Conservation (phyloP, 2,113 vertebrate genomes). For the Ursus arctos region DNA sequence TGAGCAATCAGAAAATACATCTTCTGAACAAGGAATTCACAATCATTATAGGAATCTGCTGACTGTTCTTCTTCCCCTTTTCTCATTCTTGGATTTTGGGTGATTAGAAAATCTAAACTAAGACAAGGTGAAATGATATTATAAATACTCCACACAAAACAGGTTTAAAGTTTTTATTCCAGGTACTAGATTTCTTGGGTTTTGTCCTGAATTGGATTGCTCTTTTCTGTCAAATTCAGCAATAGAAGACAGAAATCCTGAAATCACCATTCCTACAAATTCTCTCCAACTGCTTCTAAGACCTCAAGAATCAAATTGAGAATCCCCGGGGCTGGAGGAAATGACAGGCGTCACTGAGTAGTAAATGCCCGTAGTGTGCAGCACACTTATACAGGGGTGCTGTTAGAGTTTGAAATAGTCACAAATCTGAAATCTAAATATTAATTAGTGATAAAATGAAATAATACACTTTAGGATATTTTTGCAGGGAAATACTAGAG, state of each 20-base stretch:
- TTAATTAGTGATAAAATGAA: not conserved
- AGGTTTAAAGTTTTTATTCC: not conserved
- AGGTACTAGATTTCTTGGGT: not conserved
- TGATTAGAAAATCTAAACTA: not conserved
- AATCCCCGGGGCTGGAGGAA: not conserved
- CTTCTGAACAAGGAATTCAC: not conserved
- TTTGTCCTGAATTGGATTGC: not conserved
- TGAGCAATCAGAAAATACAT: not conserved
- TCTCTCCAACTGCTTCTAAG: not conserved
- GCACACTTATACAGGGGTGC: rapidly evolving
- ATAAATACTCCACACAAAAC: not conserved
- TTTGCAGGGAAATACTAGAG: not conserved
- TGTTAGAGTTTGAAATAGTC: not conserved
- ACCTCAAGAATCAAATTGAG: not conserved
- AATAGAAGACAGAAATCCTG: not conserved
- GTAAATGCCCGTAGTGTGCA: not conserved
- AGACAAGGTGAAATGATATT: not conserved
- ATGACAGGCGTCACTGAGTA: not conserved
- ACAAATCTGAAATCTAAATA: not conserved
- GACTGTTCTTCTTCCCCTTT: not conserved
- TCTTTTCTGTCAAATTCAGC: not conserved
- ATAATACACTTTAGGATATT: not conserved
- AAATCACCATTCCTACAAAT: not conserved
- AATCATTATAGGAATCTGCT: not conserved
- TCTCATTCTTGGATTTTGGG: not conserved